Base-by-base conservation (phyloP, 2,113 vertebrate genomes). In the Catharus minimus region DNA sequence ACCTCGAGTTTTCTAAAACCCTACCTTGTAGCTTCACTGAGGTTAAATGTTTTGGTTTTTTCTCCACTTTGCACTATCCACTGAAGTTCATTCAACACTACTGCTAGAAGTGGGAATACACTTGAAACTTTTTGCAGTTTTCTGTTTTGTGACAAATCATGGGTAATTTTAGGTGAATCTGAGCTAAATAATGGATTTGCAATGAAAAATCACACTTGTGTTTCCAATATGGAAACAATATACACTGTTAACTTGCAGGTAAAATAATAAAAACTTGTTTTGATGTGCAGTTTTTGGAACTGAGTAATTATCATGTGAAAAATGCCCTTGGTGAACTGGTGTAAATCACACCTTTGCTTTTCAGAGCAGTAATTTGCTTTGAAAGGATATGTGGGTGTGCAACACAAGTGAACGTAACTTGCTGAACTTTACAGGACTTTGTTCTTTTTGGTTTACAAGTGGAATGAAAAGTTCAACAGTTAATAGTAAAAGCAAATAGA, bases 401-500 rank as follows among this genome's bases (percentile, higher is more conserved):
- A 62, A 47, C 67, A 79, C 50, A 85, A 87, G 72, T 38, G 36
- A 18, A 28, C 26, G 30, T 65, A 87, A 91, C 64, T 21, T 89
- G 23, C 26, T 85, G 71, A 91, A 58, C 60, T 88, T 58, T 44
- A 65, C 7, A 13, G 22, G 52, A 41, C 10, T 73, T 76, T 71
- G 58, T 55, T 91, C 30, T 57, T 81, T 46, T 67, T 39, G 60
- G 69, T 89, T 93, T 92, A 84, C 84, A 91, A 49, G 66, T 69
- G 67, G 47, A n/a, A 86, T 74, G 64, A 88, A 44, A 16, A 58
- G 58, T 82, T 93, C 64, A 77, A 69, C 60, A 74, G 26, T 30
- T 80, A 74, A 76, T 47, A 94, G 46, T 66, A 74, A 94, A 89
- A 89, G 79, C 75, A 92, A 94, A 91, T 44, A 89, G 72, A 66